phyloP scores from a whole-genome alignment of 2,888 invertebrate genomes.

The Laothoe populi region DNA sequence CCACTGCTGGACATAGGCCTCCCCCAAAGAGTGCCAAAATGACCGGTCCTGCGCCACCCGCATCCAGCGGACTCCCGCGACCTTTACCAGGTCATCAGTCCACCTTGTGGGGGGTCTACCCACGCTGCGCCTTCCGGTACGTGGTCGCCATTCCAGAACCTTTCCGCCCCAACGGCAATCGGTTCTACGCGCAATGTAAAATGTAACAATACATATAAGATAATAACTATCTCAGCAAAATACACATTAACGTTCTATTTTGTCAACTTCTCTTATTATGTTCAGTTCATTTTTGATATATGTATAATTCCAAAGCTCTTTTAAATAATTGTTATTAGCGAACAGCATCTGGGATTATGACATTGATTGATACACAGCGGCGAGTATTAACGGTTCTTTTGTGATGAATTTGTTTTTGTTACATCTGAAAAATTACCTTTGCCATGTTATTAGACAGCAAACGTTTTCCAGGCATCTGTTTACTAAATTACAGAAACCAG shows the following conservation, averaged over 20 bases:
- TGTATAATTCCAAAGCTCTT: conserved; percentile 11
- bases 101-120: no score
- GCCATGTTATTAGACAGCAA: conserved; percentile 16
- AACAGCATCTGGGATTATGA: conserved; percentile 5
- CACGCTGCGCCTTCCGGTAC: no score
- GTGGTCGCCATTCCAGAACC: no score
- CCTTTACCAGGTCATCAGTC: no score
- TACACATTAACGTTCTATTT: neutral
- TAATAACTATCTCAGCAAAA: no score
- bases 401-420: conserved; percentile 11
- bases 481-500: conserved; percentile 3
- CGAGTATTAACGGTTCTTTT: conserved; percentile 4
- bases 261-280: conserved; percentile 5
- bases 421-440: neutral
- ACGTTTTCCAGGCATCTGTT: conserved; percentile 9
- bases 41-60: no score
- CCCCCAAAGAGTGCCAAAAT: no score
- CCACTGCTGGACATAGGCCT: no score
- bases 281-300: conserved; percentile 2
- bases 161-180: no score
- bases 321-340: conserved; percentile 21
- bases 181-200: no score
- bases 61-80: no score
- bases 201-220: no score
- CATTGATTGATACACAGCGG: conserved; percentile 19